Conservation (phyloP, 2,888 invertebrate genomes). For the Sphecodes monilicornis region DNA sequence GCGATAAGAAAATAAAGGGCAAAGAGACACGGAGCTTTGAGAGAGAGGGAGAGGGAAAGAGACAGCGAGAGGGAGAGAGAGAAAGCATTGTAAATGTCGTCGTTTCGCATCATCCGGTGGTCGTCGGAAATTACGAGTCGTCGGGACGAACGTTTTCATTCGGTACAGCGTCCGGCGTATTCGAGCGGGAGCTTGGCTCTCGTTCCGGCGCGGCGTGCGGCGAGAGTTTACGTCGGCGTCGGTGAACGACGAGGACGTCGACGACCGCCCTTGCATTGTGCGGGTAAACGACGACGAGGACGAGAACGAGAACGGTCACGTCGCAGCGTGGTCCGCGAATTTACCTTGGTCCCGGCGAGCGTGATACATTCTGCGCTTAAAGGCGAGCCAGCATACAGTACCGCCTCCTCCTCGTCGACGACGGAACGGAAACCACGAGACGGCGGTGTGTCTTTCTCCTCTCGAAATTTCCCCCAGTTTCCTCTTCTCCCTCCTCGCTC, state of each 20-base stretch:
- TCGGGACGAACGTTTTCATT: constrained; percentile 39
- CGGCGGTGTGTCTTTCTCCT: constrained; percentile 53
- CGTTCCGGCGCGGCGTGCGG: not conserved
- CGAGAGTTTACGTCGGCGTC: constrained; percentile 25
- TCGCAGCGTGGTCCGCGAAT: constrained; percentile 53
- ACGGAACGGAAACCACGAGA: constrained; percentile 23
- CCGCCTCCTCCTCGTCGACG: constrained; percentile 22
- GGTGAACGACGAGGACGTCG: constrained; percentile 32
- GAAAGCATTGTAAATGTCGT: not conserved
- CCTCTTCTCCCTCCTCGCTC: constrained; percentile 10
- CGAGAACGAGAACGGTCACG: constrained; percentile 18
- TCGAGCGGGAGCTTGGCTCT: constrained; percentile 22
- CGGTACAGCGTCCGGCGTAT: constrained; percentile 20
- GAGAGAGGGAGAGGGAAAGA: not conserved
- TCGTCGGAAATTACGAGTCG: constrained; percentile 43
- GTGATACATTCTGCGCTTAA: constrained; percentile 52
- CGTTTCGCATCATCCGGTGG: constrained; percentile 19
- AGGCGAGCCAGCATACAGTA: constrained; percentile 13
- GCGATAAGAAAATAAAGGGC: not conserved
- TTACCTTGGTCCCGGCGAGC: constrained; percentile 43
- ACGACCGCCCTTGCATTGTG: constrained; percentile 30
- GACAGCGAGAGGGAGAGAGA: not conserved
- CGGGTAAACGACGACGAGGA: constrained; percentile 17
- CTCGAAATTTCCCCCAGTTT: constrained; percentile 49
- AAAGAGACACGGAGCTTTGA: not conserved